Evolutionary conservation across 1,140 invertebrate genomes (phyloP), one percentile per base, ranked within the genome.

Genomic region (Pogonomyrmex californicus): DNA sequence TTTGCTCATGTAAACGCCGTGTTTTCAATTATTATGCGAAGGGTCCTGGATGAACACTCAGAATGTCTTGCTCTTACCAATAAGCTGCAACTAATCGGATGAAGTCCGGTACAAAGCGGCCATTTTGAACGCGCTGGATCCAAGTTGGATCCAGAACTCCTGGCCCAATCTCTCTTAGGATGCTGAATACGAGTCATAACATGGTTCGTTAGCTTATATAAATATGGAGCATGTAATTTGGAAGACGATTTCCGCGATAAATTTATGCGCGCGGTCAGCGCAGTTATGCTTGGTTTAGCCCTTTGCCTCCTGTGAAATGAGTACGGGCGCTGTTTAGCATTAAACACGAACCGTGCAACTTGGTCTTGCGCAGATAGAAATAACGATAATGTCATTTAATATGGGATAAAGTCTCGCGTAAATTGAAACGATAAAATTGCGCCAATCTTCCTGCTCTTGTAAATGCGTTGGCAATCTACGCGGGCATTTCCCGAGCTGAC

Each of bases 171-270:
- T 81, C 49, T 71, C 65, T 36, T 12, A 81, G 44, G 63, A 54
- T 41, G 5, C 41, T 83, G 79, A 75, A 83, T 75, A 62, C 33
- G 41, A 58, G 79, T 30, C 41, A 62, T 83, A 75, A 75, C 68
- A 83, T 41, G 79, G 68, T 83, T 83, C 79, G 79, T 83, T 83
- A 83, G 54, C 38, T 62, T 83, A 47, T 75, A 83, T 83, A 83
- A 83, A 75, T 83, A 83, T 83, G 79, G 66, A 83, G 68, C 38
- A 60, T 62, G 79, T 73, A 62, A 83, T 83, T 75, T 75, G 68
- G 44, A 75, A 83, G 79, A 75, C 54, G 79, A 83, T 82, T 73
- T 82, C 44, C 4, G 41, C 10, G 41, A 60, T 60, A 62, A 75
- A 83, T 73, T 83, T 60, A 75, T 75, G 68, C 68, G 30, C 68